Conservation (phyloP, 2,888 invertebrate species). For the Aplocera efformata region DNA sequence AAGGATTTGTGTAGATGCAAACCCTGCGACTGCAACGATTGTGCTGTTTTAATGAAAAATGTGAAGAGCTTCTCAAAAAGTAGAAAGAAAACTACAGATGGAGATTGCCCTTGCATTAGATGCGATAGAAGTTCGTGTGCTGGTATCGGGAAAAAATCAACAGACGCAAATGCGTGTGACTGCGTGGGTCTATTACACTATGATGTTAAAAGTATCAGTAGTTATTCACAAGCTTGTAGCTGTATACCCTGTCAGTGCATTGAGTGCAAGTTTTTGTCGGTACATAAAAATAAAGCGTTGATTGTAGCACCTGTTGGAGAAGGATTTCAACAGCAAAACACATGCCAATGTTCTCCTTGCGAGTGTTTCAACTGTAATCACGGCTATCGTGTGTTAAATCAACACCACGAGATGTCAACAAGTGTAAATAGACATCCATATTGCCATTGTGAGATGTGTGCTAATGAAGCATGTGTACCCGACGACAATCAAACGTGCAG, state of each 20-base stretch:
- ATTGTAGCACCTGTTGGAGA: constrained; percentile 41
- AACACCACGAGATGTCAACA: constrained; percentile 44
- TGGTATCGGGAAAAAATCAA: constrained; percentile 22
- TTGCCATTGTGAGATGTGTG: constrained; percentile 46
- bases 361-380: constrained; percentile 47
- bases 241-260: constrained; percentile 47
- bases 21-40: constrained; percentile 44
- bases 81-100: constrained; percentile 1
- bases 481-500: constrained; percentile 39
- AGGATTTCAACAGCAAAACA: constrained; percentile 25
- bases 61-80: neutral
- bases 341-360: constrained; percentile 53
- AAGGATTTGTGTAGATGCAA: constrained; percentile 40
- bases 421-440: constrained; percentile 36
- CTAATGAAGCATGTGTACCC: constrained; percentile 40
- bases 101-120: constrained; percentile 32
- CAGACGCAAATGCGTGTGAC: constrained; percentile 29
- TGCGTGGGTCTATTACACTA: constrained; percentile 39
- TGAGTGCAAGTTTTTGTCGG: constrained; percentile 34
- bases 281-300: constrained; percentile 21
- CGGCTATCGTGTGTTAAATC: constrained; percentile 30
- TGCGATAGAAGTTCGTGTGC: constrained; percentile 34
- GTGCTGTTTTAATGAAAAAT: constrained; percentile 22
- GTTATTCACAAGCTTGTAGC: constrained; percentile 30
- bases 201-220: constrained; percentile 29